A percentile compares a stretch with the other conserved stretches of the same genome.
Conservation (phyloP, 2,797 vertebrate species). For the Sparidentex hasta region DNA sequence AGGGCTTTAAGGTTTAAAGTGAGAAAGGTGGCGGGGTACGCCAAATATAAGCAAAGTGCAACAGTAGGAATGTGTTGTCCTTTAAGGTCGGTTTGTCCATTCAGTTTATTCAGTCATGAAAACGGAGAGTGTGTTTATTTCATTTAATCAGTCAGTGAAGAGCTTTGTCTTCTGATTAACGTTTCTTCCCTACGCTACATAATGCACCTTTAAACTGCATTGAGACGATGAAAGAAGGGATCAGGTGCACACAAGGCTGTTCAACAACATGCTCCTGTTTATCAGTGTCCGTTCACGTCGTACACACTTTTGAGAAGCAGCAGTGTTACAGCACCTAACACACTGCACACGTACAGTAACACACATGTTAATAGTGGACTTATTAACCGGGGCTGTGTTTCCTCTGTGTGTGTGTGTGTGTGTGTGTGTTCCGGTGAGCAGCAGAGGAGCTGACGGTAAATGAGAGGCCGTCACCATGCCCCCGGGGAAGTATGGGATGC, state of each 20-base stretch:
- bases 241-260: conserved; percentile 10
- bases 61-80: too few species aligned
- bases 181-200: too few species aligned
- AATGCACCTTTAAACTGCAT: neutral
- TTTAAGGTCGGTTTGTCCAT: too few species aligned
- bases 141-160: too few species aligned
- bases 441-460: conserved; percentile 84
- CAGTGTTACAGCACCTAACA: neutral
- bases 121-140: too few species aligned
- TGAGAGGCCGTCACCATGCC: conserved; percentile 92
- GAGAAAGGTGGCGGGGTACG: too few species aligned
- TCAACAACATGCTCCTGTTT: conserved; percentile 1
- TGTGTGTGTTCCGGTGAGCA: conserved; percentile 64
- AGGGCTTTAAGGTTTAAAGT: too few species aligned
- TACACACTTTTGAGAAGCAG: neutral
- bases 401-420: conserved; percentile 33
- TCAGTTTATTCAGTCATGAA: too few species aligned
- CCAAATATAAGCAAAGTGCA: too few species aligned
- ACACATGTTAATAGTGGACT: conserved; percentile 46
- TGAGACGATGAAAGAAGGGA: neutral
- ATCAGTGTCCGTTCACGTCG: conserved; percentile 6
- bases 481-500: conserved; percentile 95
- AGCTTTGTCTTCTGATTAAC: too few species aligned
- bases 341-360: neutral
- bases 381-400: conserved; percentile 64